Evolutionary conservation across 2,113 vertebrate species (phyloP), one percentile per base, ranked within the genome.

Genomic region (Puntigrus tetrazona): DNA sequence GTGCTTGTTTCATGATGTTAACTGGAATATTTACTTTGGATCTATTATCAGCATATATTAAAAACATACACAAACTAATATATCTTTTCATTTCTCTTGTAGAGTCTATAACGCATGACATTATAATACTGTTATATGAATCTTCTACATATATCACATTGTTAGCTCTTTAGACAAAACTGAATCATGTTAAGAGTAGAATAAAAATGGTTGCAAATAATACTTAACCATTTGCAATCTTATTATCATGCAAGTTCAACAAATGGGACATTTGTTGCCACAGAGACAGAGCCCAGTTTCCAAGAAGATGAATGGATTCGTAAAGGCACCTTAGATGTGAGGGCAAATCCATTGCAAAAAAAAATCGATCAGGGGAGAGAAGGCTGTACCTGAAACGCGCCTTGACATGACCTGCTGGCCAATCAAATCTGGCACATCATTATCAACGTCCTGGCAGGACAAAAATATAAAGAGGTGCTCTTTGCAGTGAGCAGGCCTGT

Each of bases 381-480:
- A 83, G 78, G 78, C 50, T 88, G 91, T 93, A 93, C 92, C 93
- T 94, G 89, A 80, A 89, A 93, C 92, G 91, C 83, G 87, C 84
- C 89, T 31, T 20, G 89, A 84, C 85, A 87, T 83, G 13, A 89
- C 84, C 90, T 55, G 89, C 84, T 77, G 92, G 88, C 77, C 57
- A 47, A 77, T 90, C 76, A 84, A 85, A 36, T 18, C 36, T 74
- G 88, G 70, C 31, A 90, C 82, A 82, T 89, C 81, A 73, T 61
- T 41, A 76, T 88, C 82, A 89, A 87, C 34, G 82, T 92, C 89
- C 86, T 86, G 90, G 89, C 93, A 94, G 27, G 91, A 93, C 88
- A 92, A 91, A 94, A 93, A 93, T 87, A 94, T 90, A 94, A 93
- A 91, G 82, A 94, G 83, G 78, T 75, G 91, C 55, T 92, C 63